Percentiles rank a stretch among this genome's conserved stretches.
These are phyloP conservation scores for Drosophila paulistorum DNA, from an alignment of 1,140 invertebrate genomes.

Conservation along the genomic window DNA sequence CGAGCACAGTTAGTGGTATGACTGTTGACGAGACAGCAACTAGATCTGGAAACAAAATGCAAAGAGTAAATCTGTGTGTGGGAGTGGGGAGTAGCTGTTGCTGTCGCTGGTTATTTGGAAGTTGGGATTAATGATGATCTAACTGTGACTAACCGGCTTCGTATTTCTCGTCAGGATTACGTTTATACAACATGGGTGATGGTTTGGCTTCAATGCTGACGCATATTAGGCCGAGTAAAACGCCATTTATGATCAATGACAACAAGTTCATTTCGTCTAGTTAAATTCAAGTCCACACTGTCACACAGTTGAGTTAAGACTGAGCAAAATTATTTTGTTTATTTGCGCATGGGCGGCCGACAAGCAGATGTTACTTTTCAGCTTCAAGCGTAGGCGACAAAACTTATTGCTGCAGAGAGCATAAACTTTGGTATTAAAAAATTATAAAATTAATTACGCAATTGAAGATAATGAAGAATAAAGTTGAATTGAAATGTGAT, in stretches of 20 bases:
- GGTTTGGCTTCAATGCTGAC: conserved; percentile 1
- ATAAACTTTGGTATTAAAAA: neutral
- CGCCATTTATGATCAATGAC: neutral
- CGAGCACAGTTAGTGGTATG: conserved; percentile 86
- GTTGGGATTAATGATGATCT: neutral
- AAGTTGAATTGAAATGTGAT: too few species aligned
- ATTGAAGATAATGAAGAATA: too few species aligned
- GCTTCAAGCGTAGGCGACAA: neutral
- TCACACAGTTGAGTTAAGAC: conserved; percentile 7
- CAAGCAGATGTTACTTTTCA: neutral
- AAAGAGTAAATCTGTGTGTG: neutral
- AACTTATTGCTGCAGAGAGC: neutral
- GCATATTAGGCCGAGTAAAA: conserved; percentile 16
- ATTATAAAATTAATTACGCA: neutral
- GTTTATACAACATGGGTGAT: conserved; percentile 75
- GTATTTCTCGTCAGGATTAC: conserved; percentile 78
- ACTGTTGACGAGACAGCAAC: conserved; percentile 87
- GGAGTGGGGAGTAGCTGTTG: neutral
- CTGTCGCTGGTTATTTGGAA: neutral
- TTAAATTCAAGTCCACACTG: conserved; percentile 6
- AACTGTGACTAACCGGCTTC: conserved; percentile 61
- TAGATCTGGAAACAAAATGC: conserved; percentile 83
- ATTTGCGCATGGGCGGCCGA: conserved; percentile 1
- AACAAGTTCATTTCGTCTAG: neutral
- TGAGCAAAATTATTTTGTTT: neutral